phyloP scores from a whole-genome alignment of 2,113 vertebrate species.

The Riparia riparia region DNA sequence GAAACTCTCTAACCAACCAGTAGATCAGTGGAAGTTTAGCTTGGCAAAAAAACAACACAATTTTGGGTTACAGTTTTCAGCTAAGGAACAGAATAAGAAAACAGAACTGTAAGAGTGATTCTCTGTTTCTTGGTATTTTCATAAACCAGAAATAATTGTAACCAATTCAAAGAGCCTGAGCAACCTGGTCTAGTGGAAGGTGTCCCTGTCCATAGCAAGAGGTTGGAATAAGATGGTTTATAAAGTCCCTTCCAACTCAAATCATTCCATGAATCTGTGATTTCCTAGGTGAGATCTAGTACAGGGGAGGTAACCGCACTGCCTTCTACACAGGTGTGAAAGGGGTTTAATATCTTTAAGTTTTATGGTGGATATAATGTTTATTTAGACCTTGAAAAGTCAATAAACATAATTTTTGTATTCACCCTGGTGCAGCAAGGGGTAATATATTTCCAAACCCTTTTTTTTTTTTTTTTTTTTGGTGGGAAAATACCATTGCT shows the following conservation, averaged over 20 bases:
- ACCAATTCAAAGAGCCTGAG: neutral
- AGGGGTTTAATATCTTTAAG: neutral
- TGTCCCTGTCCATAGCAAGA: neutral
- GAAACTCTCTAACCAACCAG: neutral
- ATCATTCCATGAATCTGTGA: neutral
- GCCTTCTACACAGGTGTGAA: neutral
- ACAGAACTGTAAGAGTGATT: neutral
- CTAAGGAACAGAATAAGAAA: neutral
- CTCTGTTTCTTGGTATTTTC: neutral
- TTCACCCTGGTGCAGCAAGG: neutral
- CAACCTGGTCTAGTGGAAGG: neutral
- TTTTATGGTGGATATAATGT: neutral
- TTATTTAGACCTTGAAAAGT: neutral
- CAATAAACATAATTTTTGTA: neutral
- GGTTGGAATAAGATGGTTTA: neutral
- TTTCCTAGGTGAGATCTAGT: fast-evolving
- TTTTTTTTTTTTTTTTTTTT: neutral
- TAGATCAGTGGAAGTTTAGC: neutral
- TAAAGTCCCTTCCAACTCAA: neutral
- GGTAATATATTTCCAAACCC: neutral
- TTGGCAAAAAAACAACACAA: neutral
- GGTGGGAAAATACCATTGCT: neutral
- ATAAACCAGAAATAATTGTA: neutral
- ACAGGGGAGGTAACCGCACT: neutral
- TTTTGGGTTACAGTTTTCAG: neutral